Evolutionary conservation across 2,888 invertebrate genomes (phyloP).

Genomic region (Zhuqinia jingwanae): DNA sequence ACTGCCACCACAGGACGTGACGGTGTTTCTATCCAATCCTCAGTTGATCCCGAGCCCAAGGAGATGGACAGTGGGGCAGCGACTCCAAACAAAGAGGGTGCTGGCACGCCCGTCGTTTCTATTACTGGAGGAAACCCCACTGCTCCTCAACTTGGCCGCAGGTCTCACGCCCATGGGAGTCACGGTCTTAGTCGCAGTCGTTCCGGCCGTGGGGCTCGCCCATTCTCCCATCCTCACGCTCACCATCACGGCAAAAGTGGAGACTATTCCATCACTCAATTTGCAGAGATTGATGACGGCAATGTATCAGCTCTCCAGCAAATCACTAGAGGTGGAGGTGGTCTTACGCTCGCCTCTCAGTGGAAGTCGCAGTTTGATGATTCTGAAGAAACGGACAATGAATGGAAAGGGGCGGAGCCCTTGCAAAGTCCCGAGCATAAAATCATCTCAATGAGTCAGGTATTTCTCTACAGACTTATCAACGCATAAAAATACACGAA

Average conservation of each 20-base stretch:
- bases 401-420: slow-evolving; percentile 92
- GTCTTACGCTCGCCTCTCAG: slow-evolving; percentile 92
- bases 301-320: slow-evolving; percentile 94
- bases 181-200: slow-evolving; percentile 79
- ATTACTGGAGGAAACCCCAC: slow-evolving; percentile 67
- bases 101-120: slow-evolving; percentile 71
- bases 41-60: slow-evolving; percentile 78
- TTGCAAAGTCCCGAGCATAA: slow-evolving; percentile 84
- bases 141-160: slow-evolving; percentile 75
- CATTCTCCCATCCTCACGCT: slow-evolving; percentile 78
- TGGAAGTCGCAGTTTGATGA: slow-evolving; percentile 98
- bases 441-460: slow-evolving; percentile 78
- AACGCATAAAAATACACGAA: slow-evolving; percentile 55
- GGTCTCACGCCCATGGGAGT: slow-evolving; percentile 71
- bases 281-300: slow-evolving; percentile 95
- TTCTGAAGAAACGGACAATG: slow-evolving; percentile 96
- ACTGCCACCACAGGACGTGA: slow-evolving; percentile 71
- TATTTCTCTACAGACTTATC: slow-evolving; percentile 74
- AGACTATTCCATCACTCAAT: slow-evolving; percentile 93
- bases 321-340: slow-evolving; percentile 90
- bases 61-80: slow-evolving; percentile 72
- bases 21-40: slow-evolving; percentile 78
- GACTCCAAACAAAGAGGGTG: slow-evolving; percentile 70
- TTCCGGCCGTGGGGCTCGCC: slow-evolving; percentile 77
- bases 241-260: slow-evolving; percentile 75